Percentiles rank a stretch among this genome's conserved stretches.
Conservation (phyloP, 2,888 invertebrate species). For the Drosophila peninsularis region DNA sequence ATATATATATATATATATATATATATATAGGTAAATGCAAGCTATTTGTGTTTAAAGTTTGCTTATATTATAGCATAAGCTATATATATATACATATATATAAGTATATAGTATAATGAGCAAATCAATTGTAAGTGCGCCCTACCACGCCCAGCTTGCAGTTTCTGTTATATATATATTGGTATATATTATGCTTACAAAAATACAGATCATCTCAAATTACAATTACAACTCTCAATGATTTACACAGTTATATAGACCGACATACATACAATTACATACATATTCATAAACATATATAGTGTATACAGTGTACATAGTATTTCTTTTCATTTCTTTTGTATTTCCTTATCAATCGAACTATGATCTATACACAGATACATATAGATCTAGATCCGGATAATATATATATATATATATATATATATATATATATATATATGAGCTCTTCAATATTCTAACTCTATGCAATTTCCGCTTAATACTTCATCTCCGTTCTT, state of each 20-base stretch:
- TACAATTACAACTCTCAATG: conserved; percentile 68
- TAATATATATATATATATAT: neutral
- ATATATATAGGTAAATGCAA: conserved; percentile 55
- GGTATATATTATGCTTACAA: conserved; percentile 67
- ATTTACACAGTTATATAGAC: conserved; percentile 67
- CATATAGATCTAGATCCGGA: neutral
- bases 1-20: conserved; percentile 3
- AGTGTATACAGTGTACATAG: conserved; percentile 52
- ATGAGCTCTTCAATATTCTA: conserved; percentile 10
- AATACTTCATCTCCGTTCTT: conserved; percentile 28
- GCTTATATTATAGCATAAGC: conserved; percentile 38
- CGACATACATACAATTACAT: conserved; percentile 59
- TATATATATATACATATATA: conserved; percentile 32
- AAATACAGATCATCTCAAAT: conserved; percentile 79
- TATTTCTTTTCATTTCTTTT: conserved; percentile 22
- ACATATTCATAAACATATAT: conserved; percentile 56
- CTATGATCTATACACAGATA: conserved; percentile 21
- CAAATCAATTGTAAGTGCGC: conserved; percentile 60
- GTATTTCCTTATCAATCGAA: conserved; percentile 23
- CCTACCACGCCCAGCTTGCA: conserved; percentile 45
- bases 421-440: neutral
- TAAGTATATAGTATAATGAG: conserved; percentile 46
- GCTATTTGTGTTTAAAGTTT: conserved; percentile 23
- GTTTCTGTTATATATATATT: conserved; percentile 52
- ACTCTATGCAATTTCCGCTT: conserved; percentile 15